Conservation (phyloP, 2,888 invertebrate genomes). For the Cosmia pyralina region DNA sequence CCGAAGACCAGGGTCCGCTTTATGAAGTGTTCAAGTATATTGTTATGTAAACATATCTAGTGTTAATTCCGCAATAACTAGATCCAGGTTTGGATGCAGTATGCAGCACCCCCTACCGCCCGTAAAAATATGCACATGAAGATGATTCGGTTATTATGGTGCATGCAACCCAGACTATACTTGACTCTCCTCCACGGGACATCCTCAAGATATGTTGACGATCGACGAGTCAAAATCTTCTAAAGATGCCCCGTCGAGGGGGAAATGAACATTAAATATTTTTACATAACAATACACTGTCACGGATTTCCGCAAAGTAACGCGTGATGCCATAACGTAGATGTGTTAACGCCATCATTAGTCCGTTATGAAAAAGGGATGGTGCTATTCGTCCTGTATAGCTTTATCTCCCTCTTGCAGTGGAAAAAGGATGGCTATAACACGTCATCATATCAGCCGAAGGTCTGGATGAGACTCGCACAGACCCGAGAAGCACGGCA, state of each 20-base stretch:
- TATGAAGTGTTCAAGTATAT: too few relatives aligned
- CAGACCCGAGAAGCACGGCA: too few relatives aligned
- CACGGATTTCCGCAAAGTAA: background rate
- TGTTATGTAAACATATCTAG: background rate
- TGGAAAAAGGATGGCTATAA: background rate
- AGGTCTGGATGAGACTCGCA: background rate
- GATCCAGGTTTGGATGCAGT: background rate
- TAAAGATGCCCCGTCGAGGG: background rate
- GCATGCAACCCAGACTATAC: background rate
- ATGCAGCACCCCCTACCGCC: background rate
- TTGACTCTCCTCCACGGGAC: background rate
- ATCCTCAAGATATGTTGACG: background rate
- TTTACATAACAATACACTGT: background rate
- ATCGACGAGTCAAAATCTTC: background rate
- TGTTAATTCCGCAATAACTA: background rate
- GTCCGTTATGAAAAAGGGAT: background rate
- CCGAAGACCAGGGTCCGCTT: background rate
- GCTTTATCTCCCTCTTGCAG: background rate
- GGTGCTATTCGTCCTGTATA: background rate
- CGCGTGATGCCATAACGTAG: background rate
- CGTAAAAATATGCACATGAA: background rate
- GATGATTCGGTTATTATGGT: background rate
- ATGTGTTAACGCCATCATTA: background rate
- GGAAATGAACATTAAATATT: background rate
- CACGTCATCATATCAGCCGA: too few relatives aligned